A percentile compares a stretch with the other conserved stretches of the same genome.
Evolutionary conservation across 2,797 vertebrate species (phyloP).

Genomic region (Melanotaenia boesemani): DNA sequence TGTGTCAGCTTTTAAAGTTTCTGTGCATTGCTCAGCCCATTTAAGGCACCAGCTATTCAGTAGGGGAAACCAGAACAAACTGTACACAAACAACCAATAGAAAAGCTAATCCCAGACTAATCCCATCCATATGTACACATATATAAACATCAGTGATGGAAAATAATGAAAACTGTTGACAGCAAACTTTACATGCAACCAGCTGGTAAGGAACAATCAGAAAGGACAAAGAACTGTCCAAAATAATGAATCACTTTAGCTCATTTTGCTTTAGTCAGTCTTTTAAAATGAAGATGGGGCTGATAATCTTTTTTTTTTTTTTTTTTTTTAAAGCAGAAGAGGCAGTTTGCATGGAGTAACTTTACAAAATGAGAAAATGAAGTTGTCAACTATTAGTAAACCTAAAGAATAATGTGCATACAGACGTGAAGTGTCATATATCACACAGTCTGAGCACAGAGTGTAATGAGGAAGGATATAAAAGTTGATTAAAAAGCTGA

Average conservation of each 20-base stretch:
- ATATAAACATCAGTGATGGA: constrained; percentile 58
- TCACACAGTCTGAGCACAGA: constrained; percentile 51
- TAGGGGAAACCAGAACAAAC: constrained; percentile 67
- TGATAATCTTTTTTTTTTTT: constrained; percentile 23
- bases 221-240: constrained; percentile 23
- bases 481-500: constrained; percentile 78
- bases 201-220: constrained; percentile 25
- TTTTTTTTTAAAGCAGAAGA: constrained; percentile 23
- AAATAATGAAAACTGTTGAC: constrained; percentile 37
- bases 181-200: constrained; percentile 64
- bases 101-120: constrained; percentile 54
- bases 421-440: constrained; percentile 56
- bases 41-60: constrained; percentile 78
- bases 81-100: constrained; percentile 57
- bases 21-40: constrained; percentile 73
- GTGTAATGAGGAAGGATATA: constrained; percentile 29
- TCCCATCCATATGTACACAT: constrained; percentile 69
- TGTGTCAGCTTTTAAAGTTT: constrained; percentile 51
- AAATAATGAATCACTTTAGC: constrained; percentile 57
- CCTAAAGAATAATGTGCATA: constrained; percentile 30
- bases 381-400: constrained; percentile 48
- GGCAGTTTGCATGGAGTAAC: constrained; percentile 29
- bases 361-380: constrained; percentile 39
- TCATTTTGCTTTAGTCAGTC: constrained; percentile 24
- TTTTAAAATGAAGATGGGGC: constrained; percentile 27